Percentiles rank a stretch among this genome's conserved stretches.
Conservation (phyloP, 2,888 invertebrate species). For the Tupiocoris notatus region DNA sequence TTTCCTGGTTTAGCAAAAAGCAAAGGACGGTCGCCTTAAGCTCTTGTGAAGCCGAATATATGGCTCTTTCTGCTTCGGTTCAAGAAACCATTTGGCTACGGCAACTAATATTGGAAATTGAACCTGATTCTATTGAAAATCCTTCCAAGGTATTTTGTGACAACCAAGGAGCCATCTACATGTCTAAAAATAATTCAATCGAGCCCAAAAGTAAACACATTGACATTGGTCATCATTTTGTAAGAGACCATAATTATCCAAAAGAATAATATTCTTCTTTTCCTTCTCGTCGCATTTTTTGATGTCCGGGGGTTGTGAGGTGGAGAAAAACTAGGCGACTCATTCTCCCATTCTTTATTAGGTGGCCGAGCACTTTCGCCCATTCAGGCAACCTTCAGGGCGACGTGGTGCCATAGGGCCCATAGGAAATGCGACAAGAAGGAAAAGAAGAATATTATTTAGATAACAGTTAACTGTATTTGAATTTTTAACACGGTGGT, state of each 20-base stretch:
- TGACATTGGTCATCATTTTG: conserved; percentile 1
- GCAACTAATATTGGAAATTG: neutral
- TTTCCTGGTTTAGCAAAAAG: neutral
- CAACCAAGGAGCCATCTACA: neutral
- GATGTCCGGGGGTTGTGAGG: too few relatives aligned
- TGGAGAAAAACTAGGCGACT: too few relatives aligned
- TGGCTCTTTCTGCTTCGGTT: neutral
- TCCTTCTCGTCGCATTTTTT: too few relatives aligned
- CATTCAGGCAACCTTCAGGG: too few relatives aligned
- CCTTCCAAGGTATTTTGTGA: neutral
- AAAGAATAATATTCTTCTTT: too few relatives aligned
- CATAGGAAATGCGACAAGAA: too few relatives aligned
- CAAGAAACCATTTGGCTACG: conserved; percentile 7
- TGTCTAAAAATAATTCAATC: neutral
- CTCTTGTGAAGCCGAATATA: conserved; percentile 13
- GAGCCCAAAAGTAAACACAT: neutral
- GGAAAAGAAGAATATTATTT: too few relatives aligned
- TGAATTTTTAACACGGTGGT: too few relatives aligned
- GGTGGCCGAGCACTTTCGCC: too few relatives aligned
- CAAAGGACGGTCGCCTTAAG: conserved; percentile 3
- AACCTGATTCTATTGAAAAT: neutral
- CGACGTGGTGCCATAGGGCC: too few relatives aligned
- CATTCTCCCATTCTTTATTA: too few relatives aligned
- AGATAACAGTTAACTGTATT: too few relatives aligned
- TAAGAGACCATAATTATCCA: neutral